Conservation (phyloP, 2,113 vertebrate genomes). For the Phylloscopus whistleri region DNA sequence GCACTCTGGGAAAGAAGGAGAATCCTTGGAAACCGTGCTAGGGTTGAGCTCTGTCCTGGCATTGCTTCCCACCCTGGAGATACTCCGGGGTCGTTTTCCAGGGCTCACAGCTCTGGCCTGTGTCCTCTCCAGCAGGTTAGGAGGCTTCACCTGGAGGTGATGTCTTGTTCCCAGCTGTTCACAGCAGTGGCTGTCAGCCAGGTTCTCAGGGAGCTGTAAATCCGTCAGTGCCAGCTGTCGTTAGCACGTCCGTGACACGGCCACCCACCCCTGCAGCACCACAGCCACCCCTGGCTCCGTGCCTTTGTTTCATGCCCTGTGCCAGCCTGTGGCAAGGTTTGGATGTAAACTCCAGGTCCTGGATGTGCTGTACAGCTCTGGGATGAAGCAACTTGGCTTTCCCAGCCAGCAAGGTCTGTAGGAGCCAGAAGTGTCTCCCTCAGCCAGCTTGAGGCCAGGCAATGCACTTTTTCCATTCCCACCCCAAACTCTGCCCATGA, state of each 20-base stretch:
- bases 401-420: background rate
- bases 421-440: background rate
- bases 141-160: background rate
- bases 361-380: background rate
- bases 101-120: background rate
- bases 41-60: rapidly evolving
- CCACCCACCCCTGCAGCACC: background rate
- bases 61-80: background rate
- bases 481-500: background rate
- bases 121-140: background rate
- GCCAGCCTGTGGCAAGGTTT: background rate
- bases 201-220: rapidly evolving
- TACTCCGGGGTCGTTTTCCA: rapidly evolving
- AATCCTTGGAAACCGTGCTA: background rate
- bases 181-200: background rate
- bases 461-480: conserved; percentile 9
- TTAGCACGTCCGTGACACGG: rapidly evolving
- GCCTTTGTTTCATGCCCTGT: background rate
- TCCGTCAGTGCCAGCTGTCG: background rate
- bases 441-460: background rate
- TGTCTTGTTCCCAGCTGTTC: background rate
- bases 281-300: rapidly evolving
- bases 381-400: conserved; percentile 17
- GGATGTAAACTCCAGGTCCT: background rate
- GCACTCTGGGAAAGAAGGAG: background rate